Base-by-base conservation (phyloP, 2,113 vertebrate species). In the Bostrychus sinensis region DNA sequence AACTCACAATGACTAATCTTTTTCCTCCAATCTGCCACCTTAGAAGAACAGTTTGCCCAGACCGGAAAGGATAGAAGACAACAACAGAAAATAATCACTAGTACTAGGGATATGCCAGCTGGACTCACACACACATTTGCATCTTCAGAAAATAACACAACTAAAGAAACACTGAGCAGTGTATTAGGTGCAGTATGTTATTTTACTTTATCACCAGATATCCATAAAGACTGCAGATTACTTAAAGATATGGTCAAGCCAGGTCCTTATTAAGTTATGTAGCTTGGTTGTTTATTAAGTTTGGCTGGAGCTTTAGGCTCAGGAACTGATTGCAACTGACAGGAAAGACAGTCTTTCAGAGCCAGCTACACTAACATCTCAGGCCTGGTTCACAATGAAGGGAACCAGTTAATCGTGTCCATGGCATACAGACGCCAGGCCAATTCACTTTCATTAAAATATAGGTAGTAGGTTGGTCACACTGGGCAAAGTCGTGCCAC, bases 271-370 rank as follows among this genome's bases (percentile, higher is more conserved):
- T 32, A 50, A 67, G 68, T 66, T 60, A 62, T 53, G 69, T 75
- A 61, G 73, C 80, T 67, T 42, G 67, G 72, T 74, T 82, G 69
- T 56, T 71, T 76, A 48, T 78, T 81, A 67, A 64, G 70, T 70
- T 76, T 68, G 75, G 82, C 68, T 83, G 65, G 74, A 56, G 55
- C 54, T 77, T 76, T 72, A 68, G 70, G 41, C 42, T 58, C 61
- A 77, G 56, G 16, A 70, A 41, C 65, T 86, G 77, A 91, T 89
- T 83, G 76, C 72, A 85, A 86, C 81, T 54, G 78, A 89, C 88
- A 91, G 82, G 77, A 88, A 85, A 91, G 82, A 82, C 83, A 66
- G 69, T 48, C 63, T 73, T 80, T 80, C 56, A 34, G 66, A 70
- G 81, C 71, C 87, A 88, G 81, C 72, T 72, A 60, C 17, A 30